Evolutionary conservation across 2,113 vertebrate genomes (phyloP).

Genomic region (Neogobius melanostomus): DNA sequence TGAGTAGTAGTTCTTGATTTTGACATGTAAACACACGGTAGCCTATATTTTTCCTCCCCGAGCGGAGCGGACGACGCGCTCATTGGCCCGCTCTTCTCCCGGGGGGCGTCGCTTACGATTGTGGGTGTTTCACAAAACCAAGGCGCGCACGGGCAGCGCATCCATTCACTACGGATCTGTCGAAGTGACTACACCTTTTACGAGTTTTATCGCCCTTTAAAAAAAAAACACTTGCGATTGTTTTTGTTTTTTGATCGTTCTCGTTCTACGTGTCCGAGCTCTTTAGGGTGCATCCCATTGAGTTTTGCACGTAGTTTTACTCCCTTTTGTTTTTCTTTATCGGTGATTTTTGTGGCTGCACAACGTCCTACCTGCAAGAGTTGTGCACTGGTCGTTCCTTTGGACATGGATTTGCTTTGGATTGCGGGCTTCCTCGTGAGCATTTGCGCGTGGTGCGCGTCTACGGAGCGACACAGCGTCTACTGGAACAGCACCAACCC

Average conservation of each 20-base stretch:
- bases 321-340: neutral
- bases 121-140: conserved; percentile 65
- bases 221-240: neutral
- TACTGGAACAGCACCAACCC: conserved; percentile 81
- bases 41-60: neutral
- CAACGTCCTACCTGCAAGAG: conserved; percentile 22
- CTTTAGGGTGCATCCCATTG: neutral
- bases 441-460: conserved; percentile 64
- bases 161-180: conserved; percentile 64
- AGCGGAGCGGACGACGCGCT: conserved; percentile 47
- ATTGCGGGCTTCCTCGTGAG: conserved; percentile 59
- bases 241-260: neutral
- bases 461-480: conserved; percentile 77
- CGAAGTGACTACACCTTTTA: neutral
- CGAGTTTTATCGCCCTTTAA: neutral
- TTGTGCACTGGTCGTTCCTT: conserved; percentile 19
- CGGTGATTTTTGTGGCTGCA: neutral
- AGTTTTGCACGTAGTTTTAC: neutral
- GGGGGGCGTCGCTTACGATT: conserved; percentile 34
- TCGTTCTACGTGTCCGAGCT: conserved; percentile 3
- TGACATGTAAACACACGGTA: conserved; percentile 5
- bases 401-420: conserved; percentile 77
- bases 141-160: conserved; percentile 15
- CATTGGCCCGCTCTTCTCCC: conserved; percentile 39
- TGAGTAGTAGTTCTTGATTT: neutral